phyloP scores from a whole-genome alignment of 1,140 invertebrate genomes.

The Atta texana region DNA sequence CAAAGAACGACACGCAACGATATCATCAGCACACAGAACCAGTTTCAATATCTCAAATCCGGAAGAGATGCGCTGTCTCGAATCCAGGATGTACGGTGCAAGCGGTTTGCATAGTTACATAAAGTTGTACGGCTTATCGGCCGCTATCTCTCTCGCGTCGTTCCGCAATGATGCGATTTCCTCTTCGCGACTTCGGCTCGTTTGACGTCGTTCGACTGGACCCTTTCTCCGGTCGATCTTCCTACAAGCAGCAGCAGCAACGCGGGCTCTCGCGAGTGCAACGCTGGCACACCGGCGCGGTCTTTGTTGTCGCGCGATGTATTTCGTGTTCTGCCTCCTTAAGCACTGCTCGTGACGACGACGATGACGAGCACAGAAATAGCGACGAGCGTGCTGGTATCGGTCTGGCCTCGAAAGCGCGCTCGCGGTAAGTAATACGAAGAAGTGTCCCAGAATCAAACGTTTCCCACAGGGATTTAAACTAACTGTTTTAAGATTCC shows the following conservation, averaged over 20 bases:
- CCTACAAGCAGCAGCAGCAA: conserved; percentile 28
- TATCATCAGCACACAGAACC: not conserved
- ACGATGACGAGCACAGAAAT: conserved; percentile 10
- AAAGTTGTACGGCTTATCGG: conserved; percentile 67
- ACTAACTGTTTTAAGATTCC: not conserved
- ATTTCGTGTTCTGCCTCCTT: conserved; percentile 48
- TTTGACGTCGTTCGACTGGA: conserved; percentile 29
- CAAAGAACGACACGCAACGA: not conserved
- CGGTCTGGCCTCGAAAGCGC: conserved; percentile 32
- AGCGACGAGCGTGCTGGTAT: conserved; percentile 17
- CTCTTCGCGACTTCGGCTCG: conserved; percentile 36
- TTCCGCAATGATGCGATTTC: conserved; percentile 70
- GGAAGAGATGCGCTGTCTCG: conserved; percentile 15
- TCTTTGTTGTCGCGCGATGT: conserved; percentile 55
- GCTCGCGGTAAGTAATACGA: conserved; percentile 1
- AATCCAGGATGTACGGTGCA: conserved; percentile 22
- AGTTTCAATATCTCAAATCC: not conserved
- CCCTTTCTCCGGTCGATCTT: conserved; percentile 59
- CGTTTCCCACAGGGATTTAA: not conserved
- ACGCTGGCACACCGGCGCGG: conserved; percentile 21
- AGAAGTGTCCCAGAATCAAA: not conserved
- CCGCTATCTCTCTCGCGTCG: conserved; percentile 56
- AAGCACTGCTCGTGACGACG: conserved; percentile 12
- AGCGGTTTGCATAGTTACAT: conserved; percentile 52
- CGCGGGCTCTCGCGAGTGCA: conserved; percentile 16